Base-by-base conservation (phyloP, 2,113 vertebrate genomes). In the Ibidorhyncha struthersii region DNA sequence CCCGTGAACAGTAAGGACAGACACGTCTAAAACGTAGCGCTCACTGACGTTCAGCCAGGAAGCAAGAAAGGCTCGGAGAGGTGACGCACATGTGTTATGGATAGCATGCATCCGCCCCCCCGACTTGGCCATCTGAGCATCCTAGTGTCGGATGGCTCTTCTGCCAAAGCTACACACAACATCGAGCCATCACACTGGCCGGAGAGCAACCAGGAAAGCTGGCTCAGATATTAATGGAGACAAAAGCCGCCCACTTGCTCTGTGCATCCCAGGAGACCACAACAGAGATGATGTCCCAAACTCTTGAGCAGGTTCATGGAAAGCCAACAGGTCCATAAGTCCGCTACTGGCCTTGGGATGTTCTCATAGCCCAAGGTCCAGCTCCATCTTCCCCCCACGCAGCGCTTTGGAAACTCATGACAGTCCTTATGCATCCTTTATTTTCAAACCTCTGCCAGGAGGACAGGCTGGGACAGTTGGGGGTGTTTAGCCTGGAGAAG, bases 31-130 rank as follows among this genome's bases (percentile, higher is more conserved):
- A 38, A 50, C 29, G 40, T 9, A 18, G 14, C 4, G 9, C 50
- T 66, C 14, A 2, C 23, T 8, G 17, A 6, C 41, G 6, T 27
- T 32, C 6, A 21, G 41, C n/a, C 49, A 12, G 23, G 11, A 47
- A 56, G 59, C 10, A 36, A 12, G 50, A 8, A 29, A 45, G 21
- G 21, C 27, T 9, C 0, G 14, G 40, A 74, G 45, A 61, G 21
- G 21, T 10, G 63, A 41, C 5, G 6, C 1, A 13, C 2, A 3
- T 5, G 4, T 26, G 34, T 18, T 10, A 19, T 3, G 13, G 34
- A 22, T 43, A 29, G 38, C 34, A 21, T 4, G 6, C 63, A 7
- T 16, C 43, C 43, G 6, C 12, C 47, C 12, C 53, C 16, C 11
- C 4, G 8, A 27, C 53, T 43, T 14, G 29, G 85, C 45, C 73